Evolutionary conservation across 2,888 invertebrate genomes (phyloP), one percentile per base, ranked within the genome.

Genomic region (Amphipyra tragopoginis): DNA sequence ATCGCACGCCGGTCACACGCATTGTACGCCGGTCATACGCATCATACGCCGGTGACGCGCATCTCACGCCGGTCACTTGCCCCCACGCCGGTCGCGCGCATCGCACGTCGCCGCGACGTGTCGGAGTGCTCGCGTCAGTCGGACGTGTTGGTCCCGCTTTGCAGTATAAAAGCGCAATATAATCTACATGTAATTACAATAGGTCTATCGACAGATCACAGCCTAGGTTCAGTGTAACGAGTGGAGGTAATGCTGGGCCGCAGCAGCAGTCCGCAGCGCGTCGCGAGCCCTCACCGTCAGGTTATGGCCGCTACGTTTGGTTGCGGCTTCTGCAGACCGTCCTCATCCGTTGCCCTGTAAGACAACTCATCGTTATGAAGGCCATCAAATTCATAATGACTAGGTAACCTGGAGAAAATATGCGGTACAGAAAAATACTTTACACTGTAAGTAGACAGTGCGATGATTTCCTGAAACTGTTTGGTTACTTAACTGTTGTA

Each of bases 201-300:
- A 90, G 85, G 85, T 87, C 83, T 90, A 88, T 89, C 78, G 89
- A 90, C 90, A 92, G 93, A 93, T 95, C 95, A 94, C 95, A 94
- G 95, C 95, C 95, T 89, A 88, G 83, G 89, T 90, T 89, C 80
- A 86, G 80, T 79, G 80, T 82, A 82, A 75, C 76, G 85, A 78
- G 75, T 83, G 83, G 86, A 87, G 87, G 88, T 85, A 82, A 78
- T 52, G 51, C 39, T 55, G 52, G 10, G 43, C 57, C 38, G 68
- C 44, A 58, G 67, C 62, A 13, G 50, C 39, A 0, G 3, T 36
- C 54, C 21, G 21, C 21, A 21, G 21, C 21, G 21, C 3, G 21
- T 39, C 69, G 55, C 39, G 56, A 42, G 65, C 67, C 71, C 68
- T 65, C 60, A 64, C 42, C 82, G 92, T 93, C 93, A 93, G 86